Percentiles rank a stretch among this genome's conserved stretches.
phyloP scores from a whole-genome alignment of 2,797 vertebrate species.

The Spatula clypeata region DNA sequence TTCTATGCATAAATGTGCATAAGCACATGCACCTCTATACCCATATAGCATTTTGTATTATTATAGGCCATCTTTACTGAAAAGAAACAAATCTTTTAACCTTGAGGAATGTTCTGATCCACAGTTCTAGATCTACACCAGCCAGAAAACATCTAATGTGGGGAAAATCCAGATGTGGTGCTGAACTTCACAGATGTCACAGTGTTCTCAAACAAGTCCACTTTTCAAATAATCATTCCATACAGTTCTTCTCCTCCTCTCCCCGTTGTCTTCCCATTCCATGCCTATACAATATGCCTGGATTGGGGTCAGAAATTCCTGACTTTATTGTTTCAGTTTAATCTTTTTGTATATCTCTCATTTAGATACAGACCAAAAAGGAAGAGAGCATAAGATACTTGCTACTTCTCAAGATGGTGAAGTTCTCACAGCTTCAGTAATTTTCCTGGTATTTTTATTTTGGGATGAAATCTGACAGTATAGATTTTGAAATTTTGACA shows the following conservation, averaged over 20 bases:
- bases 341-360: not conserved
- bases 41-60: not conserved
- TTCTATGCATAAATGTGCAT: not conserved
- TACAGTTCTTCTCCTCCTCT: not conserved
- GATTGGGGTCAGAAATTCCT: not conserved
- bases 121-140: not conserved
- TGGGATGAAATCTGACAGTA: not conserved
- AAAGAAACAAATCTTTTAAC: not conserved
- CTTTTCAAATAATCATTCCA: not conserved
- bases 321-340: not conserved
- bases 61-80: not conserved
- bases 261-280: not conserved
- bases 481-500: not conserved
- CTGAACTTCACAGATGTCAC: constrained; percentile 11
- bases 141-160: not conserved
- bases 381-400: not conserved
- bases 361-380: not conserved
- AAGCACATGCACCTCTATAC: not conserved
- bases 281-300: not conserved
- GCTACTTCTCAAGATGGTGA: not conserved
- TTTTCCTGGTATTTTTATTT: not conserved
- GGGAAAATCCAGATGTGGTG: not conserved
- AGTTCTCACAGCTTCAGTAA: not conserved
- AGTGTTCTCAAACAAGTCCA: not conserved
- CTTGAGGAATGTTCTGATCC: not conserved